A percentile compares a stretch with the other conserved stretches of the same genome.
These are phyloP conservation scores for Antigone vipio DNA, from an alignment of 2,113 vertebrate species.

Conservation along the genomic window DNA sequence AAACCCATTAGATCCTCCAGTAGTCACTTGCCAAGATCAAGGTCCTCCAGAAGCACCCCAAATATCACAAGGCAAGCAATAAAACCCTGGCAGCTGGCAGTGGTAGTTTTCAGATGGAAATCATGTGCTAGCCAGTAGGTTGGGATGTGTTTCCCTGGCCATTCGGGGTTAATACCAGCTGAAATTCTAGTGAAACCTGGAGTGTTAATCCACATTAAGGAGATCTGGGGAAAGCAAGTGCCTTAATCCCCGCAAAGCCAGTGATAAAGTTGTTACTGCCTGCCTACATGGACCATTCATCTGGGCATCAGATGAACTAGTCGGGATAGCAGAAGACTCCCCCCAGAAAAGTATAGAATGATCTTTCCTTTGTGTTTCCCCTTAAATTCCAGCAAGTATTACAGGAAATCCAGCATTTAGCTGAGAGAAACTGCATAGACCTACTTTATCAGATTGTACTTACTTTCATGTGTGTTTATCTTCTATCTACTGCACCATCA, in stretches of 20 bases:
- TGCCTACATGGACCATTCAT: not conserved
- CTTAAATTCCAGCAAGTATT: not conserved
- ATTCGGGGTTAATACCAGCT: not conserved
- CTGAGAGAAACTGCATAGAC: not conserved
- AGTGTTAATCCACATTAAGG: conserved; percentile 23
- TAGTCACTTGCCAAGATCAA: not conserved
- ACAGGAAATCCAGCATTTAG: not conserved
- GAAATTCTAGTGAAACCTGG: conserved; percentile 14
- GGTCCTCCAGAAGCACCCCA: not conserved
- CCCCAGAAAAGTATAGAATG: not conserved
- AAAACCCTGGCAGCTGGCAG: not conserved
- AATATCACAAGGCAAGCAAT: not conserved
- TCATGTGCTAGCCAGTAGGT: not conserved
- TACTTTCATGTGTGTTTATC: not conserved
- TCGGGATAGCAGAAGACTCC: not conserved
- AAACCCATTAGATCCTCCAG: not conserved
- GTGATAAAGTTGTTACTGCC: not conserved
- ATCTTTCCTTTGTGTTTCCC: not conserved
- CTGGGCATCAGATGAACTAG: not conserved
- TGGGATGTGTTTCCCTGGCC: not conserved
- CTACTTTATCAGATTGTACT: not conserved
- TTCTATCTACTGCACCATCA: not conserved
- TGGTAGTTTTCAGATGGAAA: not conserved
- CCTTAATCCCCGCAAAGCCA: not conserved
- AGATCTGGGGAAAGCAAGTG: not conserved